phyloP scores from a whole-genome alignment of 2,888 invertebrate species.

The Ennomos fuscantarius region DNA sequence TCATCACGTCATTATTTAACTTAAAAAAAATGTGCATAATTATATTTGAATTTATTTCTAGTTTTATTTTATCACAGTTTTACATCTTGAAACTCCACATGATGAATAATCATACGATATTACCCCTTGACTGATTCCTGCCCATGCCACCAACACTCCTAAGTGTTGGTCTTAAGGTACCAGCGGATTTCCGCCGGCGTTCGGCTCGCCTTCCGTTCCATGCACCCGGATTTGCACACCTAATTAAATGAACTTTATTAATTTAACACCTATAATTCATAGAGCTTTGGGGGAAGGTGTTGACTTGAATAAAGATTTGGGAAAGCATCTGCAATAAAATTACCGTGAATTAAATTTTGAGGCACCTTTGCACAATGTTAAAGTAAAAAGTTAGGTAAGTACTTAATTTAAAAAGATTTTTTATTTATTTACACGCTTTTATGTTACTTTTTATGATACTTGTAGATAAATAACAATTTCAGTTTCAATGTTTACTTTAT shows the following conservation, averaged over 20 bases:
- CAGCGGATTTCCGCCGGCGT: slow-evolving; percentile 49
- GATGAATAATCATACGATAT: not conserved
- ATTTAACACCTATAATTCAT: slow-evolving; percentile 45
- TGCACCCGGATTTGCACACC: slow-evolving; percentile 61
- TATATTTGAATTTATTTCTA: too few relatives aligned
- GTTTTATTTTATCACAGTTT: too few relatives aligned
- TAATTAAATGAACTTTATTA: slow-evolving; percentile 63
- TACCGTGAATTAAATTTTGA: slow-evolving; percentile 11
- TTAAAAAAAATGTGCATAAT: too few relatives aligned
- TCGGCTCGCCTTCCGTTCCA: slow-evolving; percentile 51
- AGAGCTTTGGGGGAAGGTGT: slow-evolving; percentile 20
- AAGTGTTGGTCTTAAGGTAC: slow-evolving; percentile 62
- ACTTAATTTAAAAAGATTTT: too few relatives aligned
- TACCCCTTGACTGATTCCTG: slow-evolving; percentile 25
- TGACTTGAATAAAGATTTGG: slow-evolving; percentile 23
- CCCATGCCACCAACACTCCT: slow-evolving; percentile 23
- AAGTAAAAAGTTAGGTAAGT: too few relatives aligned
- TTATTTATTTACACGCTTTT: too few relatives aligned
- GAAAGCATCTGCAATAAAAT: slow-evolving; percentile 14
- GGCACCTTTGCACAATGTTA: slow-evolving; percentile 3
- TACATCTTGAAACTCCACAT: too few relatives aligned
- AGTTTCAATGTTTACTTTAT: not conserved
- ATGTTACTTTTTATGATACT: too few relatives aligned
- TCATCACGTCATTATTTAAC: too few relatives aligned
- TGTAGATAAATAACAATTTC: too few relatives aligned